Evolutionary conservation across 2,888 invertebrate species (phyloP), one percentile per base, ranked within the genome.

Genomic region (Hirtodrosophila histrioides): DNA sequence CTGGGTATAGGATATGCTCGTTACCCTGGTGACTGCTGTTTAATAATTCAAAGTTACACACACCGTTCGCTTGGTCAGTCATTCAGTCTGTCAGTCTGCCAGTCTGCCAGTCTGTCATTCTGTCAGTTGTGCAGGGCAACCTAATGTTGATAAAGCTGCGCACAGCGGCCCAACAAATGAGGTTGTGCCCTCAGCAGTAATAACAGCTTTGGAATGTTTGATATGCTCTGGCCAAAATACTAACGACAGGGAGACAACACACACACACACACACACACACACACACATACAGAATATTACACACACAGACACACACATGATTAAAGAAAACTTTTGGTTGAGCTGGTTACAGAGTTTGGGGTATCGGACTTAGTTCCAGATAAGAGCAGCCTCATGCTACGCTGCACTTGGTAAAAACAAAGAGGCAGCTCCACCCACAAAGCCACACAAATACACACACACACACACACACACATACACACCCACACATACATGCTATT

Each of bases 131-230:
- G 53, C 44, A 49, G 44, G 48, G 29, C 23, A 31, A 23, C 81
- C 81, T 61, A 56, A 67, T 62, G 61, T 64, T 80, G 81, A 76
- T 77, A 60, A 75, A 73, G 63, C 54, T 61, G 31, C 23, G 24
- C 57, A 44, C 44, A 56, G 33, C n/a, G 55, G 6, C 10, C 40
- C 37, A 53, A 39, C 48, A 65, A 51, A 51, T 56, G 46, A 48
- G 17, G 33, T 27, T 40, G 49, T 45, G 48, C 39, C 53, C 39
- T 36, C 53, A 35, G 39, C 35, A 58, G 46, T 40, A 65, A 72
- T 65, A 51, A 36, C 57, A 58, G 50, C 37, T 50, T 64, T 54
- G 53, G 24, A 66, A 46, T 61, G 50, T 39, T 41, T 61, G 68
- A 63, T 69, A 62, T 53, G 51, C 70, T 31, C 45, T 49, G 57